Base-by-base conservation (phyloP, 2,888 invertebrate genomes). In the Hydroisotoma schaefferi region DNA sequence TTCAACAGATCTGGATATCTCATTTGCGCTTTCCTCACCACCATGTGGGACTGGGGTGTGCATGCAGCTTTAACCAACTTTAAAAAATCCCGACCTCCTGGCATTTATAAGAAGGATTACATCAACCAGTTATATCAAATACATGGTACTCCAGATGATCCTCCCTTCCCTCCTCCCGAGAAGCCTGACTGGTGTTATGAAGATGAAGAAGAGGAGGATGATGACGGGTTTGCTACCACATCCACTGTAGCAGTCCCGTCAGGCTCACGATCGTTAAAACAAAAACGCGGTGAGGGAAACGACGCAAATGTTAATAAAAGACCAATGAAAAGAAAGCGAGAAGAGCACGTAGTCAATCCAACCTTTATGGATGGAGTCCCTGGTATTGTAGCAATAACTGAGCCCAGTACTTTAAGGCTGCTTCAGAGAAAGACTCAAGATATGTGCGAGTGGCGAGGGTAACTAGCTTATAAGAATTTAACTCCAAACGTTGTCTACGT, bases 1-100 rank as follows among this genome's bases (percentile, higher is more conserved):
- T 99, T 98, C 77, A 99, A 99, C 77, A 82, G 99, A 71, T 97
- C 97, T 6, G 99, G 99, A 0, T 99, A 98, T 75, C 81, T 99
- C 5, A 88, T 99, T 53, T 85, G 87, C 26, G 87, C 94, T 0
- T 99, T 90, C 77, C 83, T 99, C 77, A 89, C 95, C 3, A 88
- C 91, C 75, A 84, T 85, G 64, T 80, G 87, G 74, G 89, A 89
- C 72, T 90, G 86, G 78, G 87, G 88, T 74, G 83, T 95, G 1
- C 92, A 90, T 68, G 87, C 88, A 2, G 94, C 93, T 0, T 76
- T 95, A 5, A 80, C 80, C 38, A 84, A 84, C 74, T 97, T 95
- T 78, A 83, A 87, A 2, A 80, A 81, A 72, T 74, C 73, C 63
- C 85, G 99, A 65, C 87, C 90, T 0, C 94, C 95, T 1, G 99